A percentile compares a stretch with the other conserved stretches of the same genome.
phyloP scores from a whole-genome alignment of 2,113 vertebrate genomes.

The Osmerus mordax region DNA sequence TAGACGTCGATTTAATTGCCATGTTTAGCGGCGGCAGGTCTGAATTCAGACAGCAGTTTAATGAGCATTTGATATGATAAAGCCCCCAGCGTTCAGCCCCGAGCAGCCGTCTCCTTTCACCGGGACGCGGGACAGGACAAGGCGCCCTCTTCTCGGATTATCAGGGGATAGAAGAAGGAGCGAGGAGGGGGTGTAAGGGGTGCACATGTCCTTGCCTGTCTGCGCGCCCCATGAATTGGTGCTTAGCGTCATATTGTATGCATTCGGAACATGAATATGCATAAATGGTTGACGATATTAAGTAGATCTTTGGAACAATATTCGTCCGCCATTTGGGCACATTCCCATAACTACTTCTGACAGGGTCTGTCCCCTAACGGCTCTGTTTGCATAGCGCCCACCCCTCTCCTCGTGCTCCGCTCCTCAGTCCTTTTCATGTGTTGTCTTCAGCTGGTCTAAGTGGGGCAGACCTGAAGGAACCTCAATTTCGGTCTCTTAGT shows the following conservation, averaged over 20 bases:
- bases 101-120: not conserved
- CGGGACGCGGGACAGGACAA: slow-evolving; percentile 17
- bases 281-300: slow-evolving; percentile 37
- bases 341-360: slow-evolving; percentile 70
- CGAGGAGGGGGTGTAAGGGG: slow-evolving; percentile 10
- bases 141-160: slow-evolving; percentile 21
- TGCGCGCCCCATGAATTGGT: slow-evolving; percentile 21
- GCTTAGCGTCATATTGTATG: slow-evolving; percentile 25
- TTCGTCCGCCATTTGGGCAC: slow-evolving; percentile 69
- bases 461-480: slow-evolving; percentile 75
- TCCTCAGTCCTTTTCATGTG: slow-evolving; percentile 56
- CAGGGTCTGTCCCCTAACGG: too few relatives aligned
- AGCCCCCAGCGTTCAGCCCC: not conserved
- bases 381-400: slow-evolving; percentile 65
- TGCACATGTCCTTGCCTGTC: slow-evolving; percentile 28
- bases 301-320: slow-evolving; percentile 29
- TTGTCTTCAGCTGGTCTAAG: slow-evolving; percentile 66
- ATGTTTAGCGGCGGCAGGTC: not conserved
- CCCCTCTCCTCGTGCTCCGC: slow-evolving; percentile 50
- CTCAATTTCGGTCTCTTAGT: slow-evolving; percentile 70
- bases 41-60: slow-evolving; percentile 5
- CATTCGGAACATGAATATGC: slow-evolving; percentile 44
- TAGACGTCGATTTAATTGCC: not conserved
- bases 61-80: slow-evolving; percentile 11
- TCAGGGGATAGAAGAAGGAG: not conserved